Percentiles rank a stretch among this genome's conserved stretches.
phyloP scores from a whole-genome alignment of 2,888 invertebrate genomes.

The Drosophila heteroneura region DNA sequence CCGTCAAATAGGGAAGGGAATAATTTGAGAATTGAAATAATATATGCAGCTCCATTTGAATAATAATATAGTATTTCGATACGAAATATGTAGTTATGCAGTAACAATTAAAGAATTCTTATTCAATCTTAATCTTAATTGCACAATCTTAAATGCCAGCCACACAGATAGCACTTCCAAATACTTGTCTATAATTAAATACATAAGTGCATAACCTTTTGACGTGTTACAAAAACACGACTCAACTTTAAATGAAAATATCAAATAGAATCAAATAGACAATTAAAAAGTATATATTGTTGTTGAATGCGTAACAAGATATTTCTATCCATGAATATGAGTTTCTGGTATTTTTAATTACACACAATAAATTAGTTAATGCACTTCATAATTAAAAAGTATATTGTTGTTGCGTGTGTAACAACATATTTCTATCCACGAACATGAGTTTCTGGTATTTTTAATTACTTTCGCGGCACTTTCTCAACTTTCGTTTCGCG shows the following conservation, averaged over 20 bases:
- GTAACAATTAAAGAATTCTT: not conserved
- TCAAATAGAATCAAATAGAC: no score
- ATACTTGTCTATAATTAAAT: conserved; percentile 9
- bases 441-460: conserved; percentile 33
- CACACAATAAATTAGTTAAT: not conserved
- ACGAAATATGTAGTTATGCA: not conserved
- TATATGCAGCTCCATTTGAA: not conserved
- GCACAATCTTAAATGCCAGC: not conserved
- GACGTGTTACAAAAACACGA: not conserved
- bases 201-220: not conserved
- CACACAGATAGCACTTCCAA: not conserved
- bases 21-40: conserved; percentile 1
- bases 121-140: conserved; percentile 1
- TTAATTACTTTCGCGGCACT: conserved; percentile 60
- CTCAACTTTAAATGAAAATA: conserved; percentile 6
- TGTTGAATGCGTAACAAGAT: conserved; percentile 2
- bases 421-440: not conserved
- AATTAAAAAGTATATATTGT: not conserved
- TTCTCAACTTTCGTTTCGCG: conserved; percentile 33
- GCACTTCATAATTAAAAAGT: conserved; percentile 8
- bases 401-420: not conserved
- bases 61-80: not conserved
- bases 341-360: conserved; percentile 43
- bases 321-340: not conserved
- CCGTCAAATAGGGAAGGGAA: not conserved